These are phyloP conservation scores for Drosophila simulans DNA, from an alignment of 1,140 invertebrate species.

Conservation along the genomic window DNA sequence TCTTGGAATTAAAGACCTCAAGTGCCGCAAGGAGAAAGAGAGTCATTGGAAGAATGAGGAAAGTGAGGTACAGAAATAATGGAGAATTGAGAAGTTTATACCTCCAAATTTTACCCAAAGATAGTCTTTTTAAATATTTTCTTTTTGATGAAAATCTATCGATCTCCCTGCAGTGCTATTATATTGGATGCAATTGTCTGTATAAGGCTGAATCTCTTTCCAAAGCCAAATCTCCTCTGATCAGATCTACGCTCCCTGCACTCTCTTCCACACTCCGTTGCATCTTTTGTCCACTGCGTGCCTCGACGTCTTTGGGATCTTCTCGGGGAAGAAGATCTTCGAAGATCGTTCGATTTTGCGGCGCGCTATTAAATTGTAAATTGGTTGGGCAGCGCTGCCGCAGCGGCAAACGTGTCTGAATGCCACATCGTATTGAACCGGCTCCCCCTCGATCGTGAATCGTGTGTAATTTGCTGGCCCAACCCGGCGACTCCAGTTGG, in stretches of 20 bases:
- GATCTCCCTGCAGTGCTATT: conserved; percentile 3
- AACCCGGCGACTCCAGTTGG: conserved; percentile 27
- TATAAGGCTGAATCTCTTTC: conserved; percentile 7
- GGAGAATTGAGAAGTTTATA: not conserved
- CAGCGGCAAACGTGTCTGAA: conserved; percentile 77
- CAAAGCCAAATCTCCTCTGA: conserved; percentile 5
- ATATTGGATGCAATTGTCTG: conserved; percentile 4
- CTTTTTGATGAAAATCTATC: conserved; percentile 5
- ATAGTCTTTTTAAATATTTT: not conserved
- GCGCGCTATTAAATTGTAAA: conserved; percentile 82
- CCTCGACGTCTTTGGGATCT: conserved; percentile 24
- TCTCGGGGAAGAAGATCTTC: conserved; percentile 15
- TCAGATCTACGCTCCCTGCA: conserved; percentile 20
- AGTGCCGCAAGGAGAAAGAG: conserved; percentile 7
- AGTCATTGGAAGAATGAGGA: conserved; percentile 5
- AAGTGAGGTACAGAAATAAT: not conserved
- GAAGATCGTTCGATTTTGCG: conserved; percentile 77
- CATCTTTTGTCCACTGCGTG: conserved; percentile 19
- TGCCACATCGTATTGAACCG: conserved; percentile 55
- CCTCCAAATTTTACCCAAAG: not conserved
- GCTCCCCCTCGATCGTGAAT: conserved; percentile 56
- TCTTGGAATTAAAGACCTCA: conserved; percentile 1
- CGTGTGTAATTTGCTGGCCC: conserved; percentile 73
- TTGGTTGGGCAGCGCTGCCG: conserved; percentile 73
- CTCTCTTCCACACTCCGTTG: not conserved